phyloP scores from a whole-genome alignment of 1,140 invertebrate species.

The Pseudomyrmex cubaensis region DNA sequence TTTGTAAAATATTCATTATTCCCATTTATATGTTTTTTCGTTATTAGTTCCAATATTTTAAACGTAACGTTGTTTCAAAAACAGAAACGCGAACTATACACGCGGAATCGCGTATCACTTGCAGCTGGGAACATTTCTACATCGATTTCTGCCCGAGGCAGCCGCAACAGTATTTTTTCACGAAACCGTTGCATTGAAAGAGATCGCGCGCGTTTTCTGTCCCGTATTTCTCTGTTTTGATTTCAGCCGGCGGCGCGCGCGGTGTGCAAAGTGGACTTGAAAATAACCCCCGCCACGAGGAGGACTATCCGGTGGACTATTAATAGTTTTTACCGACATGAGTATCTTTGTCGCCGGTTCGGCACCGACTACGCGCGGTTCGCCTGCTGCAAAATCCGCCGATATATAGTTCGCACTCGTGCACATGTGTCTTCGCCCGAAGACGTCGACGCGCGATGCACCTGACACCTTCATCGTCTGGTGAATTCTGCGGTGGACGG shows the following conservation, averaged over 20 bases:
- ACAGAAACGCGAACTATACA: conserved; percentile 10
- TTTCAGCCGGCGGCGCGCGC: conserved; percentile 64
- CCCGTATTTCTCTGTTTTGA: conserved; percentile 72
- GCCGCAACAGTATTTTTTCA: conserved; percentile 32
- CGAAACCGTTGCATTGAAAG: conserved; percentile 37
- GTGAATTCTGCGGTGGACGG: conserved; percentile 7
- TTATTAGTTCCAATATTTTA: conserved; percentile 34
- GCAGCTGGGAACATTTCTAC: conserved; percentile 34
- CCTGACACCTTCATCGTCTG: conserved; percentile 12
- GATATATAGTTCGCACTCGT: conserved; percentile 61
- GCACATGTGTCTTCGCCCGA: conserved; percentile 36
- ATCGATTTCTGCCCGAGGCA: conserved; percentile 10
- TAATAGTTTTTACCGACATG: conserved; percentile 74
- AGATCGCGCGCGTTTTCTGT: conserved; percentile 36
- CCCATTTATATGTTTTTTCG: conserved; percentile 17
- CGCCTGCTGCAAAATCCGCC: conserved; percentile 74
- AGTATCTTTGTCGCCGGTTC: conserved; percentile 80
- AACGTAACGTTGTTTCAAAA: conserved; percentile 14
- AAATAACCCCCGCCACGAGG: conserved; percentile 78
- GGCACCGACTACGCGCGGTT: conserved; percentile 68
- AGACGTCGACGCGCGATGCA: conserved; percentile 32
- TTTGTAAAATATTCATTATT: conserved; percentile 31
- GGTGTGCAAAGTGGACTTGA: conserved; percentile 79
- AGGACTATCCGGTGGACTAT: conserved; percentile 75
- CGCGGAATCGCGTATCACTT: conserved; percentile 32